Evolutionary conservation across 1,140 invertebrate genomes (phyloP).

Genomic region (Zaprionus lachaisei): DNA sequence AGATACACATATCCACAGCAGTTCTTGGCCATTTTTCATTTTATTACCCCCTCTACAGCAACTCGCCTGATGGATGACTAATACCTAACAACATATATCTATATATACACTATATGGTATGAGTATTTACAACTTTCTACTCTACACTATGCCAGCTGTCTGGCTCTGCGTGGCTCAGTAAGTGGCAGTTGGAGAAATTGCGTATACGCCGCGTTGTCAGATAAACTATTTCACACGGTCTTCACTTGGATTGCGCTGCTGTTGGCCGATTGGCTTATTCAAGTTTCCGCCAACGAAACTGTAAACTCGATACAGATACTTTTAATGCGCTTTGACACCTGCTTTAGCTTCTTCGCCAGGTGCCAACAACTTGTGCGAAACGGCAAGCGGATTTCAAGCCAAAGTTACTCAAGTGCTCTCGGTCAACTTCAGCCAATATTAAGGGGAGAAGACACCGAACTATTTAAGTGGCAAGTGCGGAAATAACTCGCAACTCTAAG

Average conservation of each 20-base stretch:
- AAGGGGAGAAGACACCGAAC: constrained; percentile 3
- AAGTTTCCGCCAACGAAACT: constrained; percentile 16
- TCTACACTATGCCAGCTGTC: constrained; percentile 7
- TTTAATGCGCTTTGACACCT: constrained; percentile 66
- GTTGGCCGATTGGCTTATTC: constrained; percentile 13
- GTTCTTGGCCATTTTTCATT: constrained; percentile 4
- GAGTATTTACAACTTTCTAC: neutral
- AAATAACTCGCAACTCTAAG: constrained; percentile 21
- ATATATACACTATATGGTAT: neutral
- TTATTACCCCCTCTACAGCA: neutral
- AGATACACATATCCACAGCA: constrained; percentile 5
- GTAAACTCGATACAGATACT: constrained; percentile 39
- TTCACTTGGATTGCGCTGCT: neutral
- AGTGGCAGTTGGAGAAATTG: constrained; percentile 44
- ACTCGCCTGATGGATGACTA: constrained; percentile 25
- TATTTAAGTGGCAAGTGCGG: constrained; percentile 23
- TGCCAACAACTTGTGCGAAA: constrained; percentile 15
- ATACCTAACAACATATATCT: neutral
- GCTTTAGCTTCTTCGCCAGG: constrained; percentile 21
- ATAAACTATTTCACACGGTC: constrained; percentile 11
- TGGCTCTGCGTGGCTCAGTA: constrained; percentile 17
- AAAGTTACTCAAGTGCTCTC: constrained; percentile 17
- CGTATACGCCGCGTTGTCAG: constrained; percentile 35
- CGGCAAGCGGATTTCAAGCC: constrained; percentile 5
- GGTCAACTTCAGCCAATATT: constrained; percentile 31